phyloP scores from a whole-genome alignment of 2,113 vertebrate species.

The Carassius gibelio region DNA sequence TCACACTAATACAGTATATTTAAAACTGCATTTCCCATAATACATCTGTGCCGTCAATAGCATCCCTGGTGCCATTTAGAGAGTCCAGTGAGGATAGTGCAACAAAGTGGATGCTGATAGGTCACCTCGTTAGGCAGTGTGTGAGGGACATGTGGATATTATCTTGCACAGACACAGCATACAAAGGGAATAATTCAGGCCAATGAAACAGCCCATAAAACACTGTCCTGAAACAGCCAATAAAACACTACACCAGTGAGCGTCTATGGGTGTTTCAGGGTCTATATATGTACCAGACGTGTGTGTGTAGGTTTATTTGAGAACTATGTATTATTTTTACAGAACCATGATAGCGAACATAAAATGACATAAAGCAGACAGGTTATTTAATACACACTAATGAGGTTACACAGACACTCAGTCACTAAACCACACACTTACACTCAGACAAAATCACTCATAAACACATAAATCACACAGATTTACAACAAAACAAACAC shows the following conservation, averaged over 20 bases:
- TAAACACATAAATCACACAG: slow-evolving; percentile 31
- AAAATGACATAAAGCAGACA: slow-evolving; percentile 34
- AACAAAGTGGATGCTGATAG: slow-evolving; percentile 79
- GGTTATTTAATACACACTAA: slow-evolving; percentile 33
- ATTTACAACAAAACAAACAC: not conserved
- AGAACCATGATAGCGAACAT: not conserved
- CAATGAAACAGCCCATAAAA: slow-evolving; percentile 82
- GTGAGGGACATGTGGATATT: slow-evolving; percentile 74
- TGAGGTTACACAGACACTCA: not conserved
- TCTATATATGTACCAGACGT: slow-evolving; percentile 10
- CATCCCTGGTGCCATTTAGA: slow-evolving; percentile 73
- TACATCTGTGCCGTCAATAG: slow-evolving; percentile 26
- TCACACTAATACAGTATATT: not conserved
- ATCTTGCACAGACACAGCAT: slow-evolving; percentile 61
- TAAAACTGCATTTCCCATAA: slow-evolving; percentile 33
- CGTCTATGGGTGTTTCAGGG: slow-evolving; percentile 30
- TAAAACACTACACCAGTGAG: slow-evolving; percentile 58
- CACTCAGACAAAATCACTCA: slow-evolving; percentile 32
- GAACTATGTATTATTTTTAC: slow-evolving; percentile 4
- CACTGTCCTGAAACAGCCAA: slow-evolving; percentile 74
- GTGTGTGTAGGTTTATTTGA: not conserved
- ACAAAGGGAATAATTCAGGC: slow-evolving; percentile 74
- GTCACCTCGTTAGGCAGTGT: slow-evolving; percentile 77
- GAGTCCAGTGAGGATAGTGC: slow-evolving; percentile 72
- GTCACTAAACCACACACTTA: slow-evolving; percentile 39